Evolutionary conservation across 1,140 invertebrate species (phyloP).

Genomic region (Magallana gigas): DNA sequence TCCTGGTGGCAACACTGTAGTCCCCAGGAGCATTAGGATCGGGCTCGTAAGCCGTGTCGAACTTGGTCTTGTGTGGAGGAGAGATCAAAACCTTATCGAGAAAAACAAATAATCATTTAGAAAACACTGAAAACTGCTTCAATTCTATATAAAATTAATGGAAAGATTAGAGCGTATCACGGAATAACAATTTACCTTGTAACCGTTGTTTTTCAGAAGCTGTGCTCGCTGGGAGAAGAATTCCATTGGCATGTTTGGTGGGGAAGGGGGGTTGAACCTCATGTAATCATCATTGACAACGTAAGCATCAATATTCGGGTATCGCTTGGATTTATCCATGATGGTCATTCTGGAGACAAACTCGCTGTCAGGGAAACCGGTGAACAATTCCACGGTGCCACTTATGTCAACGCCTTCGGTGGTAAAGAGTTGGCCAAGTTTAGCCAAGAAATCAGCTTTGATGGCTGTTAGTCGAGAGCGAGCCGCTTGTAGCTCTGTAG

Average conservation of each 20-base stretch:
- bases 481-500: slow-evolving; percentile 2
- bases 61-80: slow-evolving; percentile 18
- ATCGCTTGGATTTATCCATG: slow-evolving; percentile 2
- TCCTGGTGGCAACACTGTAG: slow-evolving; percentile 4
- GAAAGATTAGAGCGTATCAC: too few relatives aligned
- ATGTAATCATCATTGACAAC: slow-evolving; percentile 1
- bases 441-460: not conserved
- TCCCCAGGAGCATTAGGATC: slow-evolving; percentile 27
- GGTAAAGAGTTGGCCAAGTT: not conserved
- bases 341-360: not conserved
- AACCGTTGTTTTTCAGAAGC: slow-evolving; percentile 18
- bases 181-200: not conserved
- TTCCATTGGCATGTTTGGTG: not conserved
- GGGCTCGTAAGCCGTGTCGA: slow-evolving; percentile 1
- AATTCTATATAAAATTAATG: too few relatives aligned
- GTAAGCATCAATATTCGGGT: not conserved
- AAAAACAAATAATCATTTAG: not conserved
- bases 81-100: not conserved
- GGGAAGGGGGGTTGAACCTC: not conserved
- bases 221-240: not conserved
- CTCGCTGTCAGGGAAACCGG: not conserved
- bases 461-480: not conserved
- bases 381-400: slow-evolving; percentile 12
- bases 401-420: not conserved
- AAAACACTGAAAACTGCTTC: too few relatives aligned